A percentile compares a stretch with the other conserved stretches of the same genome.
phyloP scores from a whole-genome alignment of 1,140 invertebrate genomes.

The Dreissena rostriformis region DNA sequence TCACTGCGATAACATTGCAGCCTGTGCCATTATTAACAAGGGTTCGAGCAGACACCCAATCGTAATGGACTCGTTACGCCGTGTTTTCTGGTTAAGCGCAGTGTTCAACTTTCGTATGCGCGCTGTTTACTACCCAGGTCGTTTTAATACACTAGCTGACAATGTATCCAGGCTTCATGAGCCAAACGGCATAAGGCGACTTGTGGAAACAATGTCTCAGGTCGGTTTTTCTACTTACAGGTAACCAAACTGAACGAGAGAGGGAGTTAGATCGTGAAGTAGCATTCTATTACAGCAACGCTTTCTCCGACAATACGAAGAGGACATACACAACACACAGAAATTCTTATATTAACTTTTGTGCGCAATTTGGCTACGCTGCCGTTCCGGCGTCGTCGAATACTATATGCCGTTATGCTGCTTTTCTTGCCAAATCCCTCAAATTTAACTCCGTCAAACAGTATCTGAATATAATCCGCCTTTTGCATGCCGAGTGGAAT shows the following conservation, averaged over 20 bases:
- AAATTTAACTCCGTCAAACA: slow-evolving; percentile 26
- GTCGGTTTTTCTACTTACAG: slow-evolving; percentile 18
- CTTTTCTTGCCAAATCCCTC: neutral
- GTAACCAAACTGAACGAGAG: neutral
- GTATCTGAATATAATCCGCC: slow-evolving; percentile 4
- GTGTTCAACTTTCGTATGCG: slow-evolving; percentile 3
- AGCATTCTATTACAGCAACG: slow-evolving; percentile 5
- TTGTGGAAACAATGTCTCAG: neutral
- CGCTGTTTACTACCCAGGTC: slow-evolving; percentile 6
- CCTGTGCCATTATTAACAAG: slow-evolving; percentile 16
- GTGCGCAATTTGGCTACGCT: neutral
- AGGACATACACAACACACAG: slow-evolving; percentile 4
- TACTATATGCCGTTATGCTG: slow-evolving; percentile 16
- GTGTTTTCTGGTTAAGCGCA: slow-evolving; percentile 10
- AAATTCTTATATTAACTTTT: slow-evolving; percentile 1
- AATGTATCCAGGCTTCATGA: slow-evolving; percentile 11
- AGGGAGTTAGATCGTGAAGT: neutral
- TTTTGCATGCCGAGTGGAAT: slow-evolving; percentile 24
- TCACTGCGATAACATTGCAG: slow-evolving; percentile 17
- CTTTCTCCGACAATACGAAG: slow-evolving; percentile 8
- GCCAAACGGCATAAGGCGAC: neutral
- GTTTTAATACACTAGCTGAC: neutral
- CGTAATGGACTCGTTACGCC: slow-evolving; percentile 1
- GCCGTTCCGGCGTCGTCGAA: slow-evolving; percentile 6
- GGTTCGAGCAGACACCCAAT: neutral